Percentiles rank a stretch among this genome's conserved stretches.
Conservation (phyloP, 1,140 invertebrate genomes). For the Panulirus ornatus region DNA sequence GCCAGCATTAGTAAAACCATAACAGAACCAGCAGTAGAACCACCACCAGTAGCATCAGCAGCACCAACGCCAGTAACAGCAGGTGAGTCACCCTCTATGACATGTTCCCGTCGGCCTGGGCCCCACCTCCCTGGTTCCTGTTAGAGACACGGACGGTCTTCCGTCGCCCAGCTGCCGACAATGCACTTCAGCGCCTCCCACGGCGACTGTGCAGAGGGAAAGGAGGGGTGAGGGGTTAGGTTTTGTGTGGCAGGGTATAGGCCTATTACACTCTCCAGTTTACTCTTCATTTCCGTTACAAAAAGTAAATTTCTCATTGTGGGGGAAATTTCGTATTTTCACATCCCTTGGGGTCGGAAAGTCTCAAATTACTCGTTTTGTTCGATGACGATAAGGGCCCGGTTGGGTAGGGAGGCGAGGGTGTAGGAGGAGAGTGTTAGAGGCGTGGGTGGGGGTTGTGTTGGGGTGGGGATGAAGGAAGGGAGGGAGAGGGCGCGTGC, state of each 20-base stretch:
- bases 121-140: too few species aligned
- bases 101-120: too few species aligned
- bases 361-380: slow-evolving; percentile 5
- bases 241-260: background rate
- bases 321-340: background rate
- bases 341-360: background rate
- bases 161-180: background rate
- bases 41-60: too few species aligned
- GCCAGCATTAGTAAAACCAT: too few species aligned
- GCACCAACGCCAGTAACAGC: too few species aligned
- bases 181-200: slow-evolving; percentile 16
- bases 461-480: background rate
- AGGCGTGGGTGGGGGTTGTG: slow-evolving; percentile 14
- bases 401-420: background rate
- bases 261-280: background rate
- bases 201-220: background rate
- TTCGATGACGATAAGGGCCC: background rate
- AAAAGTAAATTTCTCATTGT: background rate
- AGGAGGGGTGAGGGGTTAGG: background rate
- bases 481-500: background rate
- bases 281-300: background rate
- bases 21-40: too few species aligned
- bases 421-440: background rate
- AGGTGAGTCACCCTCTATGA: too few species aligned
- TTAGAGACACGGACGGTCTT: too few species aligned